phyloP scores from a whole-genome alignment of 2,888 invertebrate species.

The Smittia aterrima region DNA sequence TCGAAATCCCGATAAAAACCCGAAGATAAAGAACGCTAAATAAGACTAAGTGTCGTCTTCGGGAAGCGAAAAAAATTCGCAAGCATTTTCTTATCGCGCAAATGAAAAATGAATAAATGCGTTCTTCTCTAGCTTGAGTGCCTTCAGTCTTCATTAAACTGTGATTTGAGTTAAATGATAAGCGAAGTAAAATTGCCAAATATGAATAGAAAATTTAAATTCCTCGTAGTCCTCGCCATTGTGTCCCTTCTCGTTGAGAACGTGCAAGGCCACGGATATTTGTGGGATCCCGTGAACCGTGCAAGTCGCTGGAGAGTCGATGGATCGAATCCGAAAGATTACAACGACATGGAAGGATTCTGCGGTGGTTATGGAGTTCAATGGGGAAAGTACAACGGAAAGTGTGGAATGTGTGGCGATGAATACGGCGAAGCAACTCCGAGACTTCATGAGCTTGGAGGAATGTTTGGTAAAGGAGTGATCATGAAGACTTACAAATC shows the following conservation, averaged over 20 bases:
- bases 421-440: conserved; percentile 53
- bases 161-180: conserved; percentile 25
- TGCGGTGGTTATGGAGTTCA: conserved; percentile 59
- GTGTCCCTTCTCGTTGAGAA: neutral
- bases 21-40: neutral
- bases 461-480: conserved; percentile 55
- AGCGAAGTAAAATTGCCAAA: neutral
- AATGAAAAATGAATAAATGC: conserved; percentile 38
- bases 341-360: conserved; percentile 56
- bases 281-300: conserved; percentile 57
- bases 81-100: conserved; percentile 32
- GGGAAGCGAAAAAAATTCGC: conserved; percentile 10
- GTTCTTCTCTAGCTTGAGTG: conserved; percentile 23
- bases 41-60: neutral
- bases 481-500: conserved; percentile 53
- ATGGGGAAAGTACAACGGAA: conserved; percentile 53
- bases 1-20: neutral
- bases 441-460: conserved; percentile 58
- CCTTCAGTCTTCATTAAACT: conserved; percentile 38
- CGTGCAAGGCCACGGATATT: conserved; percentile 57
- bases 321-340: conserved; percentile 55
- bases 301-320: conserved; percentile 59
- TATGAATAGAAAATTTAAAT: conserved; percentile 23
- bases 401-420: conserved; percentile 61
- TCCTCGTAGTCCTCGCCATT: neutral